A percentile compares a stretch with the other conserved stretches of the same genome.
These are phyloP conservation scores for Trichechus manatus DNA, from an alignment of 2,113 vertebrate genomes.

Conservation along the genomic window DNA sequence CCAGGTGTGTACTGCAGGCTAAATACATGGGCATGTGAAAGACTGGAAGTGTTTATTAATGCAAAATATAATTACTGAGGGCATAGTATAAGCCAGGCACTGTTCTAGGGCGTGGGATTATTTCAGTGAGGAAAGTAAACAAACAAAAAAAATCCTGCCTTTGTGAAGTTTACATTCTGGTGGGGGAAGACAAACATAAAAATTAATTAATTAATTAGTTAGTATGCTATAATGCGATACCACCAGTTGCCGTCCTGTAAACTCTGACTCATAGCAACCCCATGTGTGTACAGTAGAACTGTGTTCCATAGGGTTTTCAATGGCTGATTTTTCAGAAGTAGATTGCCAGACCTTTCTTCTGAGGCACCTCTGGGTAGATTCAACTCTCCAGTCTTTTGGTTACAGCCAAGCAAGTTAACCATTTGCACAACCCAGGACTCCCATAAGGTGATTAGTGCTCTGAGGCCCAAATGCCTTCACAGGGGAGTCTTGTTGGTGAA, in stretches of 20 bases:
- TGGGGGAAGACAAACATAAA: constrained; percentile 17
- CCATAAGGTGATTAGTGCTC: background rate
- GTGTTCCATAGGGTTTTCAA: no score
- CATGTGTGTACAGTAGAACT: no score
- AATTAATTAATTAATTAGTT: background rate
- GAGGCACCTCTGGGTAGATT: no score
- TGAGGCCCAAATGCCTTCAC: background rate
- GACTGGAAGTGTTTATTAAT: background rate
- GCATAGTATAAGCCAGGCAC: background rate
- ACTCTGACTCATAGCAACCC: no score
- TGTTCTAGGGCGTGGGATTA: background rate
- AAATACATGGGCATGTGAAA: background rate
- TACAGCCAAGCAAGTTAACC: no score
- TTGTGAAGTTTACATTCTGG: constrained; percentile 2
- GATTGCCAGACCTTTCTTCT: no score
- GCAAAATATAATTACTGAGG: background rate
- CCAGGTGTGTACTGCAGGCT: background rate
- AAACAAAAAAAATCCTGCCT: background rate
- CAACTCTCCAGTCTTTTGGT: no score
- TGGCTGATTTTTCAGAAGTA: no score
- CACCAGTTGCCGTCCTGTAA: no score
- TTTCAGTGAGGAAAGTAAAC: constrained; percentile 37
- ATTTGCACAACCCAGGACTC: no score
- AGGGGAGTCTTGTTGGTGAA: background rate
- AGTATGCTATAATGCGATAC: background rate